These are phyloP conservation scores for Porites evermanni DNA, from an alignment of 92 coral and sea anemone genomes.

Conservation along the genomic window DNA sequence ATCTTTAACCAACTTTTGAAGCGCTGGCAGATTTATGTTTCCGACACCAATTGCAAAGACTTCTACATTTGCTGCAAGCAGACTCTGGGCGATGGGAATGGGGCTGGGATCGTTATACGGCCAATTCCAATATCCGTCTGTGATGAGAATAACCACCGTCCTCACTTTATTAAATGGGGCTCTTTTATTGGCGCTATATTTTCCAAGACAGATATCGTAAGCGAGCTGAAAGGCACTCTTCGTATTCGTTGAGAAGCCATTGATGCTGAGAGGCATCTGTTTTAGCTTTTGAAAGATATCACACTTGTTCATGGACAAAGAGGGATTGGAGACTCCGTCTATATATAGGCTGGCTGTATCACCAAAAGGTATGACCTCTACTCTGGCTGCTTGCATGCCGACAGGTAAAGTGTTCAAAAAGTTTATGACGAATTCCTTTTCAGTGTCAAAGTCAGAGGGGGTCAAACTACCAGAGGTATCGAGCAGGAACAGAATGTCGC, in stretches of 20 bases:
- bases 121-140: conserved; percentile 81
- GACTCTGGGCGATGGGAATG: conserved; percentile 30
- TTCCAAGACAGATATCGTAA: conserved; percentile 46
- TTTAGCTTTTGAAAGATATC: conserved; percentile 63
- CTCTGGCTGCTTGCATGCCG: conserved; percentile 67
- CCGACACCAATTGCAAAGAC: conserved; percentile 81
- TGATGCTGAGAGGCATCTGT: conserved; percentile 16
- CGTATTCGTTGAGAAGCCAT: conserved; percentile 67
- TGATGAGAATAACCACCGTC: conserved; percentile 73
- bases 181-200: conserved; percentile 40
- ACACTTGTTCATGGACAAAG: conserved; percentile 64
- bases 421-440: conserved; percentile 69
- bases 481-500: conserved; percentile 74
- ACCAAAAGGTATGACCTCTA: conserved; percentile 85
- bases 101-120: conserved; percentile 52
- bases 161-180: conserved; percentile 13
- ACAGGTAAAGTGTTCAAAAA: conserved; percentile 70
- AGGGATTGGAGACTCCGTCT: conserved; percentile 65
- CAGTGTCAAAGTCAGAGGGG: not conserved
- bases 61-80: conserved; percentile 43
- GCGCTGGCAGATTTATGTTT: not conserved
- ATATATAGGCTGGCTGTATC: conserved; percentile 39
- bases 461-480: conserved; percentile 74
- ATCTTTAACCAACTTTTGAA: not conserved
- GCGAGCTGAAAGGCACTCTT: conserved; percentile 66